A percentile compares a stretch with the other conserved stretches of the same genome.
These are phyloP conservation scores for Microchrysa polita DNA, from an alignment of 2,888 invertebrate species.

Conservation along the genomic window DNA sequence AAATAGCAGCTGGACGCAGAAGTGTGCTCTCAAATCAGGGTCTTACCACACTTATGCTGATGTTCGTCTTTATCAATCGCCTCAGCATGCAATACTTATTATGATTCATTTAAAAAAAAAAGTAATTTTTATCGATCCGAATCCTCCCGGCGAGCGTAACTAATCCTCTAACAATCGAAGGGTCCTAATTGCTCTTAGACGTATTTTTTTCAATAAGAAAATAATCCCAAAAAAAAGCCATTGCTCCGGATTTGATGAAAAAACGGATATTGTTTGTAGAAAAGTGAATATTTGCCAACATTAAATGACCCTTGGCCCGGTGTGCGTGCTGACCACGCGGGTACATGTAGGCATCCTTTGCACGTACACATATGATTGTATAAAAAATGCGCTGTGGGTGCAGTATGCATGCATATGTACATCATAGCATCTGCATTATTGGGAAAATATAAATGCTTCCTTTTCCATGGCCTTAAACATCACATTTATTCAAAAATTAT, in stretches of 20 bases:
- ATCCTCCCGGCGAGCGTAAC: background rate
- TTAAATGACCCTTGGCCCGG: conserved; percentile 37
- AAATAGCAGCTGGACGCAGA: background rate
- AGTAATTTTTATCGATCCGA: background rate
- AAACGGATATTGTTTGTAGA: conserved; percentile 24
- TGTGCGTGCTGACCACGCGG: conserved; percentile 19
- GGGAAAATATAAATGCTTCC: too few relatives aligned
- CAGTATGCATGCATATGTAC: too few relatives aligned
- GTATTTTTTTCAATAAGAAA: background rate
- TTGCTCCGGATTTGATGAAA: conserved; percentile 1
- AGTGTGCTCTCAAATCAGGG: background rate
- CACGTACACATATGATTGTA: too few relatives aligned
- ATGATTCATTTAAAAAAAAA: too few relatives aligned
- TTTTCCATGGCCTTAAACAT: too few relatives aligned
- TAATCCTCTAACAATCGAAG: conserved; percentile 15
- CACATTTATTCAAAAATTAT: too few relatives aligned
- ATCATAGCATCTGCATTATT: too few relatives aligned
- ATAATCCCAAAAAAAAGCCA: conserved; percentile 2
- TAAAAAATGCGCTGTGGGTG: too few relatives aligned
- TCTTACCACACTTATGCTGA: background rate
- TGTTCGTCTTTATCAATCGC: background rate
- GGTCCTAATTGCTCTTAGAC: background rate
- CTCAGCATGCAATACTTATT: background rate
- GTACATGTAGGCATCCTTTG: too few relatives aligned
- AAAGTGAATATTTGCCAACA: conserved; percentile 34